Evolutionary conservation across 1,140 invertebrate genomes (phyloP).

Genomic region (Sesamia nonagrioides): DNA sequence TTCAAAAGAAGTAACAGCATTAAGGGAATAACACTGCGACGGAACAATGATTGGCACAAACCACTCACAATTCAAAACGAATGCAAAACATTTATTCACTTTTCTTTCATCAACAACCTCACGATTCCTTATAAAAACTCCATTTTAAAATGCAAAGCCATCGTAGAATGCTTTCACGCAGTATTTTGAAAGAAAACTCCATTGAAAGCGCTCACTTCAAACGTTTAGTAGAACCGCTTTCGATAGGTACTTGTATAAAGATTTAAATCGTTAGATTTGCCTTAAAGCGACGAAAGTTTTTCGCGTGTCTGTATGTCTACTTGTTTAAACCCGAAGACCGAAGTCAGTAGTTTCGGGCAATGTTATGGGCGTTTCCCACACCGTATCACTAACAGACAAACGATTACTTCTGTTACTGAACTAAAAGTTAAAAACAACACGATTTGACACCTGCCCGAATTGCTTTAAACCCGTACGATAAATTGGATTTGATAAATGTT

Average conservation of each 20-base stretch:
- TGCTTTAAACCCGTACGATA: too few species aligned
- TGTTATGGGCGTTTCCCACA: too few species aligned
- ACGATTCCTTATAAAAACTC: constrained; percentile 43
- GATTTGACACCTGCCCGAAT: too few species aligned
- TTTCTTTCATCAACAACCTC: constrained; percentile 26
- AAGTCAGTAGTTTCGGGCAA: too few species aligned
- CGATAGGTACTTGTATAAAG: constrained; percentile 13
- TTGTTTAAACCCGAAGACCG: too few species aligned
- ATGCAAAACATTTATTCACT: constrained; percentile 47
- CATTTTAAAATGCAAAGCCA: constrained; percentile 46
- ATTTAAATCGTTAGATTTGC: background rate
- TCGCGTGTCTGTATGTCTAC: too few species aligned
- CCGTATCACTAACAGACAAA: too few species aligned
- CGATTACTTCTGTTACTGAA: too few species aligned
- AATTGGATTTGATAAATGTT: too few species aligned
- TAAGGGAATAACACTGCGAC: background rate
- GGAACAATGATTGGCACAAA: constrained; percentile 22
- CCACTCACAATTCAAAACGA: constrained; percentile 17
- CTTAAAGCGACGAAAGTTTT: too few species aligned
- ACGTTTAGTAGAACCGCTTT: constrained; percentile 20
- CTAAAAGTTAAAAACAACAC: too few species aligned
- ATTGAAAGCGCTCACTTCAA: constrained; percentile 39
- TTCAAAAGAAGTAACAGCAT: background rate
- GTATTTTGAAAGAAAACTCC: constrained; percentile 45
- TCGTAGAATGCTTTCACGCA: constrained; percentile 44